Evolutionary conservation across 2,888 invertebrate genomes (phyloP).

Genomic region (Napeogenes sylphis): DNA sequence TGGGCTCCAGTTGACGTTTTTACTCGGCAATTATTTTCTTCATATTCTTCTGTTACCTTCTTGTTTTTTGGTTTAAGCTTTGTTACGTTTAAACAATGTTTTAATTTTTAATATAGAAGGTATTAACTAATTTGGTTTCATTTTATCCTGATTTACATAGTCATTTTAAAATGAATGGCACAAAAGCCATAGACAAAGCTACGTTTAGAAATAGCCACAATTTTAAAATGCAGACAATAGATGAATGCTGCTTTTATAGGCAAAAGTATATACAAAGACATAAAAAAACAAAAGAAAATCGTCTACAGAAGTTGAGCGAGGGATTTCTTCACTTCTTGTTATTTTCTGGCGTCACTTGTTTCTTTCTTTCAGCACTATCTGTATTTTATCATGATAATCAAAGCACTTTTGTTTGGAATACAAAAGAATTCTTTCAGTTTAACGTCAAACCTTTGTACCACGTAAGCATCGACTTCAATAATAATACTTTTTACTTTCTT

Average conservation of each 20-base stretch:
- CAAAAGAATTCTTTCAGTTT: not conserved
- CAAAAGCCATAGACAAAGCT: not conserved
- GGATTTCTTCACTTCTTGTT: not conserved
- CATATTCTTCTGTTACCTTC: too few species aligned
- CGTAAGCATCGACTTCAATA: conserved; percentile 1
- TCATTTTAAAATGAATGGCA: not conserved
- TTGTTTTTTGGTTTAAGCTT: too few species aligned
- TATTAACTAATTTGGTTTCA: too few species aligned
- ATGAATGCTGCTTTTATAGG: not conserved
- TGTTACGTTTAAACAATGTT: too few species aligned
- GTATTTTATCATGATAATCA: conserved; percentile 1
- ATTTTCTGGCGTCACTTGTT: conserved; percentile 3
- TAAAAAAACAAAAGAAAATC: conserved; percentile 1
- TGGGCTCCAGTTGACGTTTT: too few species aligned
- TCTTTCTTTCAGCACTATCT: conserved; percentile 2
- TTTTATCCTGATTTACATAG: too few species aligned
- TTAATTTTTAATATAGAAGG: too few species aligned
- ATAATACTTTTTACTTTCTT: conserved; percentile 2
- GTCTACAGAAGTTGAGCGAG: conserved; percentile 1
- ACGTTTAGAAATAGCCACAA: not conserved
- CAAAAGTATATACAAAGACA: not conserved
- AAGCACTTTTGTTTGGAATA: not conserved
- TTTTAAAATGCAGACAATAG: conserved; percentile 1
- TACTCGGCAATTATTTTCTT: too few species aligned
- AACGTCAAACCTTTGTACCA: conserved; percentile 1